Conservation (phyloP, 2,888 invertebrate species). For the Eupithecia dodoneata region DNA sequence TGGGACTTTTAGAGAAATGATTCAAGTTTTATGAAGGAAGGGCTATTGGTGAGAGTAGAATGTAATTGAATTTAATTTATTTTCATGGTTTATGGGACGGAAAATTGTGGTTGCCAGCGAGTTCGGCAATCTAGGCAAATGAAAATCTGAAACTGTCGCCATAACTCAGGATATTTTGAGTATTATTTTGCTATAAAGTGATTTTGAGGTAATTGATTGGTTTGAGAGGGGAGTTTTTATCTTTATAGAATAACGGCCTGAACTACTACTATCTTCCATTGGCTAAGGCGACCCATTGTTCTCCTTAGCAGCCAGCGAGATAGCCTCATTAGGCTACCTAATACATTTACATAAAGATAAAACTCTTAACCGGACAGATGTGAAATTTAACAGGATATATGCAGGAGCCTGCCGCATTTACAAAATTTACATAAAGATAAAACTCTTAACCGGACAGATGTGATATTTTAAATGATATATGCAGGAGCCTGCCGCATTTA, state of each 20-base stretch:
- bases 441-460: too few relatives aligned
- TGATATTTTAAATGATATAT: too few relatives aligned
- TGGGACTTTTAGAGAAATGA: conserved; percentile 41
- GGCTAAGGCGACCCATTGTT: too few relatives aligned
- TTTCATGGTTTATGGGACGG: conserved; percentile 20
- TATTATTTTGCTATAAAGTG: background rate
- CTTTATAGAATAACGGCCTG: background rate
- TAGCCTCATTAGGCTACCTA: too few relatives aligned
- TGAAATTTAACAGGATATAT: too few relatives aligned
- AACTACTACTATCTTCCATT: too few relatives aligned
- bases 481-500: too few relatives aligned
- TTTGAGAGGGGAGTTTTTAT: background rate
- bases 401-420: too few relatives aligned
- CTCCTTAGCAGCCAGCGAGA: too few relatives aligned
- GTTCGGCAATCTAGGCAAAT: conserved; percentile 11
- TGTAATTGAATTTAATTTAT: conserved; percentile 29
- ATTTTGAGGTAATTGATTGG: background rate
- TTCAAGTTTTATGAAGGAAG: conserved; percentile 38
- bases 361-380: too few relatives aligned
- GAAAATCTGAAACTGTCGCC: conserved; percentile 1
- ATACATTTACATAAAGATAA: too few relatives aligned
- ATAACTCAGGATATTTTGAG: background rate
- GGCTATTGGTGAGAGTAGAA: conserved; percentile 32
- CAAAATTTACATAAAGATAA: too few relatives aligned
- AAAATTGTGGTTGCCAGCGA: conserved; percentile 16